These are phyloP conservation scores for Oncopodura yosiiana DNA, from an alignment of 1,140 invertebrate genomes.

Conservation along the genomic window DNA sequence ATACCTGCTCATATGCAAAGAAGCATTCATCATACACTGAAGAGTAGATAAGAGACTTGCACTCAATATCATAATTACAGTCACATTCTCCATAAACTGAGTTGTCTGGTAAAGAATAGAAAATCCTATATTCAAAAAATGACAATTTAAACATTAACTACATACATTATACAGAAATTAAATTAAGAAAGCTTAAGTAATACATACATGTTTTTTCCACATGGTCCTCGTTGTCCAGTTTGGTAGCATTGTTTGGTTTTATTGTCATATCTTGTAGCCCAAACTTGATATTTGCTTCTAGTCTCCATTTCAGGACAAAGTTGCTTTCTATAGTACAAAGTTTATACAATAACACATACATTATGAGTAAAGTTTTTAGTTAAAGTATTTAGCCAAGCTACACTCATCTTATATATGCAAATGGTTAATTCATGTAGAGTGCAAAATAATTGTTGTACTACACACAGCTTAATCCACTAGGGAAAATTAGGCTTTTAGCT, in stretches of 20 bases:
- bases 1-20: slow-evolving; percentile 34
- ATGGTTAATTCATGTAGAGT: too few species aligned
- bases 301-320: slow-evolving; percentile 30
- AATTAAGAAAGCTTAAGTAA: too few species aligned
- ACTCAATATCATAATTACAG: slow-evolving; percentile 34
- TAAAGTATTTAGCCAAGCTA: too few species aligned
- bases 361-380: too few species aligned
- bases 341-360: too few species aligned
- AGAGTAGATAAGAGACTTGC: slow-evolving; percentile 33
- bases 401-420: too few species aligned
- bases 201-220: slow-evolving; percentile 36
- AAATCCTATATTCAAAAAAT: too few species aligned
- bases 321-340: slow-evolving; percentile 25
- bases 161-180: too few species aligned
- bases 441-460: too few species aligned
- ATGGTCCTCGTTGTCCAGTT: slow-evolving; percentile 32
- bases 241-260: slow-evolving; percentile 24
- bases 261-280: slow-evolving; percentile 33
- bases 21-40: slow-evolving; percentile 32
- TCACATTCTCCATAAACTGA: slow-evolving; percentile 31
- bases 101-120: slow-evolving; percentile 29
- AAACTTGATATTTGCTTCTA: slow-evolving; percentile 23
- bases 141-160: too few species aligned
- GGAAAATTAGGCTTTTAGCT: too few species aligned
- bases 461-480: too few species aligned